Conservation (phyloP, 1,140 invertebrate genomes). For the Danaus melanippus region DNA sequence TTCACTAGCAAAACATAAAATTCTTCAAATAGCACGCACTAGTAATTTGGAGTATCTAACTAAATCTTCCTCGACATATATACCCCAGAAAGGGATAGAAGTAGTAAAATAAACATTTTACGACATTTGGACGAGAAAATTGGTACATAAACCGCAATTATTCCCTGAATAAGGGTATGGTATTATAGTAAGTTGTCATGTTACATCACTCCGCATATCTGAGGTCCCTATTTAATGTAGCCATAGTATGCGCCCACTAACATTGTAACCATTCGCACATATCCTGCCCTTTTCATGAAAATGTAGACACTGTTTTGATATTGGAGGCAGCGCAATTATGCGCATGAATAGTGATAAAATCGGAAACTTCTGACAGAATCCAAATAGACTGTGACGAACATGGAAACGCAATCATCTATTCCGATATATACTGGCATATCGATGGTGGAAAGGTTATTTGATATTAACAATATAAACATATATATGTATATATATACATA, state of each 20-base stretch:
- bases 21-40: no score
- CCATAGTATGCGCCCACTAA: background rate
- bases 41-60: no score
- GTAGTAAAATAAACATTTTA: slow-evolving; percentile 17
- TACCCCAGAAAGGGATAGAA: slow-evolving; percentile 8
- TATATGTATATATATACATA: no score
- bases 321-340: background rate
- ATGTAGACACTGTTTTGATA: background rate
- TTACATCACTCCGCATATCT: slow-evolving; percentile 32
- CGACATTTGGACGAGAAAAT: slow-evolving; percentile 13
- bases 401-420: no score
- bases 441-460: no score
- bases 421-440: no score
- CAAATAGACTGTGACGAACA: no score
- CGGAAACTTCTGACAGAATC: slow-evolving; percentile 1
- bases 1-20: no score
- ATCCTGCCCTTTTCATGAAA: background rate
- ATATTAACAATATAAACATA: no score
- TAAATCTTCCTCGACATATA: no score
- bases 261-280: no score
- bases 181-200: slow-evolving; percentile 26
- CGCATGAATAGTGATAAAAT: slow-evolving; percentile 3
- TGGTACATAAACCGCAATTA: slow-evolving; percentile 54
- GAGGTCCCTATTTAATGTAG: slow-evolving; percentile 17
- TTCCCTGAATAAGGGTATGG: slow-evolving; percentile 35